Percentiles rank a stretch among this genome's conserved stretches.
Evolutionary conservation across 1,140 invertebrate species (phyloP).

Genomic region (Heliothis subflexa): DNA sequence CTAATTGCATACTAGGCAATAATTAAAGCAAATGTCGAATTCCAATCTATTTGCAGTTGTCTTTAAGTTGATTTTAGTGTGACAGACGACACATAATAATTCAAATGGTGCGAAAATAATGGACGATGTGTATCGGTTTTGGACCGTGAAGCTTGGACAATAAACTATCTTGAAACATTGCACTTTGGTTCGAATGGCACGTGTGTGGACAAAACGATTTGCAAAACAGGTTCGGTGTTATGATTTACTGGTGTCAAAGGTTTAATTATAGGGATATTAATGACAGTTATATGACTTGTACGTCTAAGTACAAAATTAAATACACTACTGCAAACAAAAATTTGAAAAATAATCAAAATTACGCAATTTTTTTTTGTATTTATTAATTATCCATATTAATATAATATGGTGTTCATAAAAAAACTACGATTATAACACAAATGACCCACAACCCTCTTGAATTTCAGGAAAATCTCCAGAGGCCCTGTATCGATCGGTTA

Average conservation of each 20-base stretch:
- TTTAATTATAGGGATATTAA: not conserved
- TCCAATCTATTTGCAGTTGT: constrained; percentile 20
- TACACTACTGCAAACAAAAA: too few relatives aligned
- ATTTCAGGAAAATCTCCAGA: constrained; percentile 22
- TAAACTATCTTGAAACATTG: constrained; percentile 9
- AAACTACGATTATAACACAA: not conserved
- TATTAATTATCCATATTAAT: not conserved
- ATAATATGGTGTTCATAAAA: not conserved
- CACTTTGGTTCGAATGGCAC: not conserved
- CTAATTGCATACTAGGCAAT: not conserved
- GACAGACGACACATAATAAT: constrained; percentile 49
- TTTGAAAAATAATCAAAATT: not conserved
- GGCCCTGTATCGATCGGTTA: constrained; percentile 2
- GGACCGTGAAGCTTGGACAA: constrained; percentile 36
- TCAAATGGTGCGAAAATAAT: constrained; percentile 52
- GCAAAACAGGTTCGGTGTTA: not conserved
- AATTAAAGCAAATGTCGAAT: constrained; percentile 4
- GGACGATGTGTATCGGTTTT: constrained; percentile 43
- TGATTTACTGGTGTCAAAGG: not conserved
- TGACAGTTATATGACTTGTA: too few relatives aligned
- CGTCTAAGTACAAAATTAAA: too few relatives aligned
- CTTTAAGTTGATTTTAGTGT: constrained; percentile 46
- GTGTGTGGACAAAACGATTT: constrained; percentile 21
- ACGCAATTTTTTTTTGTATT: not conserved
- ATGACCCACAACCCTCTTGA: not conserved